These are phyloP conservation scores for Cydia amplana DNA, from an alignment of 1,140 invertebrate genomes.

Conservation along the genomic window DNA sequence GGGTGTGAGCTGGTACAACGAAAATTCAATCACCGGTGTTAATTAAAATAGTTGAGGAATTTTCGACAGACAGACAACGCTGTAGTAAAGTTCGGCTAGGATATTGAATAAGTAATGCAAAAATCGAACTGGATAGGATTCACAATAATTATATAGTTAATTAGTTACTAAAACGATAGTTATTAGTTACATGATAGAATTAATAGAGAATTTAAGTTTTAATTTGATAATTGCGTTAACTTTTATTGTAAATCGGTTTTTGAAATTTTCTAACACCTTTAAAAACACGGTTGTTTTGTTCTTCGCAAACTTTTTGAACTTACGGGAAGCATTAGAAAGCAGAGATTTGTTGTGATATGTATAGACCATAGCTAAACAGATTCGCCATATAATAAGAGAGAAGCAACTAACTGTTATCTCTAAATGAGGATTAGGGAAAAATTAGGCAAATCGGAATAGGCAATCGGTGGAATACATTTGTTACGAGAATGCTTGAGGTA, in stretches of 20 bases:
- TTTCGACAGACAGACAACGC: background rate
- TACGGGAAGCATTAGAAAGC: too few relatives aligned
- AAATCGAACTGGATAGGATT: too few relatives aligned
- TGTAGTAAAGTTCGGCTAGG: background rate
- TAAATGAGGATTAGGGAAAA: slow-evolving; percentile 3
- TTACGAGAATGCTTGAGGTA: slow-evolving; percentile 6
- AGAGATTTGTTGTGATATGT: background rate
- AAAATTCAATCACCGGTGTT: slow-evolving; percentile 21
- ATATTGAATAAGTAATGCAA: background rate
- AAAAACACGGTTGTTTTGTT: too few relatives aligned
- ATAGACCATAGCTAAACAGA: background rate
- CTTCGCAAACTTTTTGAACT: too few relatives aligned
- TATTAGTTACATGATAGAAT: too few relatives aligned
- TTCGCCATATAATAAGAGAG: background rate
- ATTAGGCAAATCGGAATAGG: slow-evolving; percentile 3
- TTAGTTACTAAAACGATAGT: too few relatives aligned
- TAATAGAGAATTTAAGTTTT: too few relatives aligned
- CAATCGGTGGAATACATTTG: background rate
- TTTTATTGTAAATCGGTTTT: too few relatives aligned
- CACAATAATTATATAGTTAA: too few relatives aligned
- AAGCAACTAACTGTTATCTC: background rate
- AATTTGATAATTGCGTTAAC: too few relatives aligned
- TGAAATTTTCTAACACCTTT: too few relatives aligned
- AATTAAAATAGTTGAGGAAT: slow-evolving; percentile 28
- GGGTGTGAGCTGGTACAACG: slow-evolving; percentile 2